Conservation (phyloP, 2,888 invertebrate genomes). For the Pocota personata region DNA sequence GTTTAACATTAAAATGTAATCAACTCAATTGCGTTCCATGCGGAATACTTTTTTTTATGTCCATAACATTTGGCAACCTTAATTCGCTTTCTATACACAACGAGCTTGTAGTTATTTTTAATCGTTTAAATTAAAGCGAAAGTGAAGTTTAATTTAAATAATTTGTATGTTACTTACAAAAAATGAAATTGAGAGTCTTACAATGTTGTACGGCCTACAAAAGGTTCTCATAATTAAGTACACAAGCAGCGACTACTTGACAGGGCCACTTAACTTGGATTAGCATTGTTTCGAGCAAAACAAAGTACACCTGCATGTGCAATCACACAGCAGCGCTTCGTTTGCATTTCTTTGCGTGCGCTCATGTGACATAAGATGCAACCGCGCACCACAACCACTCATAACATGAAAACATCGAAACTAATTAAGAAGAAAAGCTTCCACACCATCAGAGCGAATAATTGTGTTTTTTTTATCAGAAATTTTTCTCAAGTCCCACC, state of each 20-base stretch:
- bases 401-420: slow-evolving; percentile 39
- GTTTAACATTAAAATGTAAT: slow-evolving; percentile 28
- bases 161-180: slow-evolving; percentile 29
- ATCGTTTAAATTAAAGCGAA: slow-evolving; percentile 52
- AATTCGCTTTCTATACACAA: neutral
- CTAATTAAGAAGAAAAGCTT: slow-evolving; percentile 54
- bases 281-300: slow-evolving; percentile 31
- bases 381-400: neutral
- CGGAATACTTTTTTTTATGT: neutral
- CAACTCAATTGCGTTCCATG: neutral
- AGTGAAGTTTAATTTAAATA: slow-evolving; percentile 52
- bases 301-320: neutral
- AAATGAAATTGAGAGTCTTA: slow-evolving; percentile 22
- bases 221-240: slow-evolving; percentile 24
- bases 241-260: neutral
- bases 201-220: neutral
- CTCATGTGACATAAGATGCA: slow-evolving; percentile 54
- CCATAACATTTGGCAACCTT: slow-evolving; percentile 15
- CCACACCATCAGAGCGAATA: slow-evolving; percentile 23
- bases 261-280: slow-evolving; percentile 49
- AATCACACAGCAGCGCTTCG: neutral
- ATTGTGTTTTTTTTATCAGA: neutral
- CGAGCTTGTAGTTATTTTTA: neutral
- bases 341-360: slow-evolving; percentile 34
- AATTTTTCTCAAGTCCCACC: neutral